phyloP scores from a whole-genome alignment of 2,888 invertebrate species.

The Brachyopa scutellaris region DNA sequence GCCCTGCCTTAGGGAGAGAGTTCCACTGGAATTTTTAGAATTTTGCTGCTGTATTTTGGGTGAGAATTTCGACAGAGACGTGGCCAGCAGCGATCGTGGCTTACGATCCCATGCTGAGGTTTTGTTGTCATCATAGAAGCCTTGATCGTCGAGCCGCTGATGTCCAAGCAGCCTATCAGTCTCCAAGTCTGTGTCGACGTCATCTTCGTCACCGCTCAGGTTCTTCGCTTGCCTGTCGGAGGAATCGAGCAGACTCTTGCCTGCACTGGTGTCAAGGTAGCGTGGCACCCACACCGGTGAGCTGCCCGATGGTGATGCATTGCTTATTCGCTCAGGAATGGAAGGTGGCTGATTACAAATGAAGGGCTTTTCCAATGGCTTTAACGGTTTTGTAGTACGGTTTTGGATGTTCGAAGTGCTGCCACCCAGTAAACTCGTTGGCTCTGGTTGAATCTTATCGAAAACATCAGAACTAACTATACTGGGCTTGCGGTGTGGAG shows the following conservation, averaged over 20 bases:
- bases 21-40: conserved; percentile 76
- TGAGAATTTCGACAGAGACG: conserved; percentile 81
- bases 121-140: conserved; percentile 93
- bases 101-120: conserved; percentile 79
- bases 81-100: conserved; percentile 76
- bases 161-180: conserved; percentile 98
- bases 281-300: conserved; percentile 89
- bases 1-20: conserved; percentile 77
- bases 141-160: conserved; percentile 95
- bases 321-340: conserved; percentile 78
- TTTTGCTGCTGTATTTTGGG: conserved; percentile 80
- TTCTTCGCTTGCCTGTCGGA: conserved; percentile 85
- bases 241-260: conserved; percentile 77
- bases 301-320: conserved; percentile 80
- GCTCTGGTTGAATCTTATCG: conserved; percentile 53
- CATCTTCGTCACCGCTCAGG: conserved; percentile 87
- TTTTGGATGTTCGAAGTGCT: conserved; percentile 47
- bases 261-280: conserved; percentile 80
- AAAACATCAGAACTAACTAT: conserved; percentile 73
- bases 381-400: conserved; percentile 56
- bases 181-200: conserved; percentile 98
- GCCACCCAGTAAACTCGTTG: conserved; percentile 25
- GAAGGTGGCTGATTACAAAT: conserved; percentile 76
- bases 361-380: conserved; percentile 51
- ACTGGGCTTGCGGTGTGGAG: conserved; percentile 86